Evolutionary conservation across 2,113 vertebrate species (phyloP), one percentile per base, ranked within the genome.

Genomic region (Esox niger): DNA sequence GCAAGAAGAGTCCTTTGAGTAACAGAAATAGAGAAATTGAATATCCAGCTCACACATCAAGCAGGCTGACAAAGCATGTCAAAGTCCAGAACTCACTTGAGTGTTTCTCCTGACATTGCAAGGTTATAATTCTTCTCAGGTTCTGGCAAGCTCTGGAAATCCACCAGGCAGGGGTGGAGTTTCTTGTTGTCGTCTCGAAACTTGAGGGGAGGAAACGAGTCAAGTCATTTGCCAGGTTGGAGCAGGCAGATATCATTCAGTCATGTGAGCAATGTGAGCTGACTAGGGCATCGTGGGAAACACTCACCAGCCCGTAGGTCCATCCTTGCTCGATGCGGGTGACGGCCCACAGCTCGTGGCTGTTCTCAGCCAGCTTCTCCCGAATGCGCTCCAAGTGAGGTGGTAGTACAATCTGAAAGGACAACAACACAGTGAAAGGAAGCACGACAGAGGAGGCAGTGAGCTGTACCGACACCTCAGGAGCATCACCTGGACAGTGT

Each of bases 321-420:
- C 96, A 98, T 64, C 96, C 96, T 86, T 98, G 95, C 71, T 98
- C 96, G 69, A 98, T 98, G 76, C 97, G 97, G 79, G 95, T 98
- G 81, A 98, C 93, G 58, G 95, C 95, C 96, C 96, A 98, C 70
- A 98, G 89, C 80, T 98, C 96, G 6, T 98, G 96, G 81, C 97
- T 98, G 76, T 98, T 98, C 80, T 98, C 96, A 35, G 96, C 96
- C 76, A 98, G 89, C 73, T 96, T 98, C 87, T 98, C 96, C 86
- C 96, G 89, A 80, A 98, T 94, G 56, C 95, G 93, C 80, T 98
- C 96, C 82, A 98, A 84, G 70, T 98, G 96, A 67, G 95, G 95
- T 78, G 95, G 96, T 76, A 98, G 88, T 49, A 98, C 95, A 70
- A 98, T 96, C 96, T 98, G 85, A 83, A 75, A 67, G 47, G 54